These are phyloP conservation scores for Actinostola sp. DNA, from an alignment of 92 coral and sea anemone species.

Conservation along the genomic window DNA sequence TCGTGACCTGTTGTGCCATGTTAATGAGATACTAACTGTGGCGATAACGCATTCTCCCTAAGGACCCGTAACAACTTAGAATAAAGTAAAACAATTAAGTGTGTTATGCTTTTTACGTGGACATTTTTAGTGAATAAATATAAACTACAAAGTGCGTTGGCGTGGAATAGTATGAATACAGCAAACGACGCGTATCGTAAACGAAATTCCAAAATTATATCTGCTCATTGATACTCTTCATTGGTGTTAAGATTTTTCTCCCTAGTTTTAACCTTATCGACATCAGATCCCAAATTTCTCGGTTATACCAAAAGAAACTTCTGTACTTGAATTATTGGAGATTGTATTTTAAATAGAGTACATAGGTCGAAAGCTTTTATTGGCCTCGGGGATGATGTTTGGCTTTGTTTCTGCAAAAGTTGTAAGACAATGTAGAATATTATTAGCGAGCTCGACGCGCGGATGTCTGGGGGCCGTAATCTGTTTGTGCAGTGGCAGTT, in stretches of 20 bases:
- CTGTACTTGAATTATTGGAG: background rate
- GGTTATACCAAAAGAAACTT: background rate
- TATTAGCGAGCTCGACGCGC: background rate
- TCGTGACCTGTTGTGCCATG: constrained; percentile 59
- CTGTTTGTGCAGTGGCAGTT: constrained; percentile 29
- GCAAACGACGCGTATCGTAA: constrained; percentile 10
- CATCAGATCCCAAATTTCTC: background rate
- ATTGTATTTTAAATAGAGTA: background rate
- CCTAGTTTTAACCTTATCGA: background rate
- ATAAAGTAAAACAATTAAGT: constrained; percentile 26
- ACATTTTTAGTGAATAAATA: background rate
- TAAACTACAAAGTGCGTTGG: background rate
- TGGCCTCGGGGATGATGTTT: background rate
- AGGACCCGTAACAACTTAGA: constrained; percentile 17
- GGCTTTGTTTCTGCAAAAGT: background rate
- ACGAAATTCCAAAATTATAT: background rate
- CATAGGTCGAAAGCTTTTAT: no score
- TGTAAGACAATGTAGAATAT: background rate
- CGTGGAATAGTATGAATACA: background rate
- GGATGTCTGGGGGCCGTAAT: constrained; percentile 17
- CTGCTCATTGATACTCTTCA: background rate
- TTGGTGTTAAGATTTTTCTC: background rate
- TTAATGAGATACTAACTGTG: constrained; percentile 43
- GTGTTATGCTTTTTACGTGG: no score
- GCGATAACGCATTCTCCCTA: constrained; percentile 29